Conservation (phyloP, 1,140 invertebrate genomes). For the Helicoverpa zea region DNA sequence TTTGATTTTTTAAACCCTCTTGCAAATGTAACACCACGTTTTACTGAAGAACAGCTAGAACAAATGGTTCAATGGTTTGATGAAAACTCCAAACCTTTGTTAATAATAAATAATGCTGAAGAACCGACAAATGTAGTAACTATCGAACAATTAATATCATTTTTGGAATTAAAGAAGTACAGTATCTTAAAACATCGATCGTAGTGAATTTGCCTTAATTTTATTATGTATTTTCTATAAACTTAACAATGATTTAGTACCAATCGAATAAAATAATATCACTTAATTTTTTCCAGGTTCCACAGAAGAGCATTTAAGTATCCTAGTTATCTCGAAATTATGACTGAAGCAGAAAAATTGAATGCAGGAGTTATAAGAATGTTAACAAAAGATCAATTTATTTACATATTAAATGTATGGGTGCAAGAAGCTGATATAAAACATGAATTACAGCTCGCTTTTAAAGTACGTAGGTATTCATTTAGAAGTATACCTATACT, state of each 20-base stretch:
- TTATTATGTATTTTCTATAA: not conserved
- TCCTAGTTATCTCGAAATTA: conserved; percentile 78
- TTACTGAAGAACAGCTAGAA: conserved; percentile 71
- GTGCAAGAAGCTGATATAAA: conserved; percentile 68
- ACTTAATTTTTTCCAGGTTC: conserved; percentile 62
- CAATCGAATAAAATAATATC: not conserved
- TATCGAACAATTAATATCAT: conserved; percentile 70
- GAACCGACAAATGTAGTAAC: conserved; percentile 72
- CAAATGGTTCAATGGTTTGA: conserved; percentile 76
- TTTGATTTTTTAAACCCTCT: conserved; percentile 72
- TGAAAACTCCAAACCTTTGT: conserved; percentile 65
- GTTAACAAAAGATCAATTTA: conserved; percentile 75
- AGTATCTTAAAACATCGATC: conserved; percentile 41
- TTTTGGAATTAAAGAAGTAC: conserved; percentile 77
- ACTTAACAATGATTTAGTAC: not conserved
- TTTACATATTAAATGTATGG: conserved; percentile 76
- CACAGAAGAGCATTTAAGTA: conserved; percentile 77
- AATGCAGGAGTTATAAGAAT: conserved; percentile 68
- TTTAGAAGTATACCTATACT: not conserved
- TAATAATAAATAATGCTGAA: conserved; percentile 61
- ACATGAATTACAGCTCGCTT: conserved; percentile 77
- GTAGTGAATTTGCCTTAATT: not conserved
- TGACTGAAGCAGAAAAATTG: conserved; percentile 71
- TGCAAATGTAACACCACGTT: conserved; percentile 61
- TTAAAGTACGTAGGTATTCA: conserved; percentile 62